Conservation (phyloP, 2,113 vertebrate species). For the Ameiurus melas region DNA sequence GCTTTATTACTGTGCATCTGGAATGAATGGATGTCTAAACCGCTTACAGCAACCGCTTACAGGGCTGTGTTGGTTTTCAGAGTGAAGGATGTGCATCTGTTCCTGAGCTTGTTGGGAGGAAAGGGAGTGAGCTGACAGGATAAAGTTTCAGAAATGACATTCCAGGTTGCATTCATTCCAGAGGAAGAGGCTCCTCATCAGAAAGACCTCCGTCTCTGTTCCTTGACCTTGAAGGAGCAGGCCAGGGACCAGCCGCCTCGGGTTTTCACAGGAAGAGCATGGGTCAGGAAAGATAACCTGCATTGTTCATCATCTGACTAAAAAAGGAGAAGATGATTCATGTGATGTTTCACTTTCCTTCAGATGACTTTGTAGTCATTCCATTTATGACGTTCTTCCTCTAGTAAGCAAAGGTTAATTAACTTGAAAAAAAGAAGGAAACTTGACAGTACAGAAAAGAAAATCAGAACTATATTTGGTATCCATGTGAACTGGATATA, state of each 20-base stretch:
- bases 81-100: conserved; percentile 65
- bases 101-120: conserved; percentile 59
- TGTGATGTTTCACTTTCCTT: conserved; percentile 15
- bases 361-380: not conserved
- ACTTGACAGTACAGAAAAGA: not conserved
- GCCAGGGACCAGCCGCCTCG: conserved; percentile 46
- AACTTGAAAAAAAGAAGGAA: not conserved
- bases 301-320: conserved; percentile 29
- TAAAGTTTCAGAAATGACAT: conserved; percentile 64
- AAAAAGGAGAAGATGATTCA: conserved; percentile 29
- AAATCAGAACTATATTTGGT: not conserved
- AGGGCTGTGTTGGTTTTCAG: conserved; percentile 27
- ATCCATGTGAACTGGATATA: not conserved
- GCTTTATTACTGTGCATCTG: conserved; percentile 35
- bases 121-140: conserved; percentile 54
- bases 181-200: conserved; percentile 57
- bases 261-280: conserved; percentile 40
- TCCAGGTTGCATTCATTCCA: conserved; percentile 63
- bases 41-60: not conserved
- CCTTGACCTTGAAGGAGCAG: conserved; percentile 52
- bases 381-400: not conserved
- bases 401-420: not conserved
- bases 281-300: conserved; percentile 4
- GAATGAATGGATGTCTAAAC: conserved; percentile 16
- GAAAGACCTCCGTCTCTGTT: conserved; percentile 55